Evolutionary conservation across 1,140 invertebrate species (phyloP), one percentile per base, ranked within the genome.

Genomic region (Nylanderia fulva): DNA sequence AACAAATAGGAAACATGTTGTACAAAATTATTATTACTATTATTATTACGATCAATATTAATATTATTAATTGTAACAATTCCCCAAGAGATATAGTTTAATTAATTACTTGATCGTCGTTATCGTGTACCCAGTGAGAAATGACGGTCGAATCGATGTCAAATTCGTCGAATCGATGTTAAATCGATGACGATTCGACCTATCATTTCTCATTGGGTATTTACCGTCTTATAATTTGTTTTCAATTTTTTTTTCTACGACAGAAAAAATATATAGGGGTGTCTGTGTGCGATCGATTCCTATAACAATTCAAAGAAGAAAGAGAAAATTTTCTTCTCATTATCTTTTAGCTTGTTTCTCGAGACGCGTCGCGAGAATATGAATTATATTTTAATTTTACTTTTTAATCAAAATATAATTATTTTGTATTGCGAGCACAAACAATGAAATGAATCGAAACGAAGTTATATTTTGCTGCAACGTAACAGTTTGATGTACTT

Each of bases 1-100:
- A 69, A 92, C 68, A 91, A 90, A 90, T 92, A 91, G 86, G 39
- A 90, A 93, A 86, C 87, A 90, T 80, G 85, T 92, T 93, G 93
- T 93, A 93, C 77, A 93, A 93, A 79, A 93, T 92, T 92, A 93
- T 92, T 93, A 92, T 88, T 93, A 88, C n/a, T n/a, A n/a, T n/a
- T n/a, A n/a, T n/a, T n/a, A n/a, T n/a, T n/a, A 92, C 88, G 90
- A 91, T 92, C 90, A 91, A 87, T 93, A 92, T 88, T 91, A 91
- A 87, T 91, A 86, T 76, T 88, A 92, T 93, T 92, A 92, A n/a
- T 88, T 93, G 89, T 92, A 91, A 91, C 77, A 15, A 42, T n/a
- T 33, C 29, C 72, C 90, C 87, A 80, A 92, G n/a, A n/a, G n/a
- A n/a, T n/a, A n/a, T 92, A 93, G 91, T 92, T 92, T 92, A 92